These are phyloP conservation scores for Drosophila asahinai DNA, from an alignment of 1,140 invertebrate genomes.

Conservation along the genomic window DNA sequence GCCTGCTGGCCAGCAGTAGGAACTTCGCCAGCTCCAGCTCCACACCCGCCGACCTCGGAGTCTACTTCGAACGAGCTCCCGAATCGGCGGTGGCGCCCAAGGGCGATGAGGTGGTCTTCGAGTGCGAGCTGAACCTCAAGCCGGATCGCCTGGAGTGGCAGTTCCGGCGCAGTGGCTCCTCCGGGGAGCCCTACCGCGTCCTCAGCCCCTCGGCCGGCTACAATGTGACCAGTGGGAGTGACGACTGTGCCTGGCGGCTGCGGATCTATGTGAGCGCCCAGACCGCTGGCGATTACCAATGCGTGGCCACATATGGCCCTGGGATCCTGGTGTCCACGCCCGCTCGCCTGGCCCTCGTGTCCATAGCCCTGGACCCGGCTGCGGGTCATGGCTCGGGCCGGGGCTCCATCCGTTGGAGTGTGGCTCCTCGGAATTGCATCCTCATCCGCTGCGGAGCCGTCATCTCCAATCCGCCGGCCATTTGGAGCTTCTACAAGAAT, in stretches of 20 bases:
- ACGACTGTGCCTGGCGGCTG: slow-evolving; percentile 80
- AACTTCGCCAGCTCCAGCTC: slow-evolving; percentile 3
- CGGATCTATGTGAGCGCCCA: slow-evolving; percentile 86
- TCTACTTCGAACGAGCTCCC: slow-evolving; percentile 87
- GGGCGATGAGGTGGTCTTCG: slow-evolving; percentile 91
- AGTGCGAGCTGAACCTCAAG: slow-evolving; percentile 91
- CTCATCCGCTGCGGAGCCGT: slow-evolving; percentile 77
- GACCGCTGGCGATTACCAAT: slow-evolving; percentile 89
- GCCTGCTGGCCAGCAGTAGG: slow-evolving; percentile 17
- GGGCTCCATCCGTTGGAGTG: slow-evolving; percentile 70
- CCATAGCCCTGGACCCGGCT: slow-evolving; percentile 83
- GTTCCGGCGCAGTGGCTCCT: slow-evolving; percentile 84
- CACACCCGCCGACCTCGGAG: slow-evolving; percentile 75
- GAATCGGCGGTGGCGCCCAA: slow-evolving; percentile 91
- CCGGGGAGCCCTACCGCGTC: slow-evolving; percentile 41
- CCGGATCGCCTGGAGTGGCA: slow-evolving; percentile 92
- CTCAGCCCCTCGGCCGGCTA: slow-evolving; percentile 56
- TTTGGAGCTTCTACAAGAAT: slow-evolving; percentile 84
- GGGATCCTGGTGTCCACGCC: slow-evolving; percentile 91
- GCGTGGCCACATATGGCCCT: slow-evolving; percentile 92
- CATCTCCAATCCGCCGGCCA: slow-evolving; percentile 75
- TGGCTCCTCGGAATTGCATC: slow-evolving; percentile 81
- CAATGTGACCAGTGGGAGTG: slow-evolving; percentile 74
- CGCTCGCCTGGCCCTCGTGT: slow-evolving; percentile 90
- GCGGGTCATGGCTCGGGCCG: neutral